Evolutionary conservation across 2,797 vertebrate species (phyloP).

Genomic region (Sebastes itinus): DNA sequence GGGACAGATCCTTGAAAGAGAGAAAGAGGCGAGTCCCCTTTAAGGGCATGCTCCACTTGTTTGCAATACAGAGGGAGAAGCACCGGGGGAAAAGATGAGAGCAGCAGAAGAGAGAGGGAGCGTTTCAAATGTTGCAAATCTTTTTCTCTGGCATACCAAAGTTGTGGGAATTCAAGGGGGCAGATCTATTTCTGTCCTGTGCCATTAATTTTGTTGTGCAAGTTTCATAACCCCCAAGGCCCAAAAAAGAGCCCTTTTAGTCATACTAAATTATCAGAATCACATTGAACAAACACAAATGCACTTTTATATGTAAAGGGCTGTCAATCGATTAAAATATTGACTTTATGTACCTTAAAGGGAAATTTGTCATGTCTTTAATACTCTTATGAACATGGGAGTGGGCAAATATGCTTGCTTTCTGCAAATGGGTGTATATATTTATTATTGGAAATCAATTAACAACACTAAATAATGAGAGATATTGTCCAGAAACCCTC

Average conservation of each 20-base stretch:
- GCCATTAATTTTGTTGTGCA: constrained; percentile 14
- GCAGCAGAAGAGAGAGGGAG: constrained; percentile 3
- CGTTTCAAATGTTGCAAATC: constrained; percentile 20
- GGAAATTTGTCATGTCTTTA: too few relatives aligned
- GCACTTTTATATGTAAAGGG: not conserved
- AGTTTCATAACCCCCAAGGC: not conserved
- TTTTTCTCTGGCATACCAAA: constrained; percentile 29
- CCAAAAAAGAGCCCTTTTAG: not conserved
- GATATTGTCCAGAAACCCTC: too few relatives aligned
- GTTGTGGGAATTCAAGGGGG: constrained; percentile 47
- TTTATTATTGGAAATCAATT: too few relatives aligned
- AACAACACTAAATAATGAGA: too few relatives aligned
- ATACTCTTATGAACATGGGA: too few relatives aligned
- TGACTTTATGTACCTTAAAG: too few relatives aligned
- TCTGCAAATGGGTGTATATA: too few relatives aligned
- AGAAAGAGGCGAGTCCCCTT: constrained; percentile 36
- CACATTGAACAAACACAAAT: not conserved
- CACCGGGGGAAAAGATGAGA: constrained; percentile 20
- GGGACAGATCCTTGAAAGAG: constrained; percentile 19
- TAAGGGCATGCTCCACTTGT: constrained; percentile 55
- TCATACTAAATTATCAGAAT: not conserved
- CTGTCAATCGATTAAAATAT: too few relatives aligned
- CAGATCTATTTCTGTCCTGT: constrained; percentile 39
- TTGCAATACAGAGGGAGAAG: constrained; percentile 21
- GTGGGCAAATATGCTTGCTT: too few relatives aligned